These are phyloP conservation scores for Chaenocephalus aceratus DNA, from an alignment of 2,113 vertebrate genomes.

Conservation along the genomic window DNA sequence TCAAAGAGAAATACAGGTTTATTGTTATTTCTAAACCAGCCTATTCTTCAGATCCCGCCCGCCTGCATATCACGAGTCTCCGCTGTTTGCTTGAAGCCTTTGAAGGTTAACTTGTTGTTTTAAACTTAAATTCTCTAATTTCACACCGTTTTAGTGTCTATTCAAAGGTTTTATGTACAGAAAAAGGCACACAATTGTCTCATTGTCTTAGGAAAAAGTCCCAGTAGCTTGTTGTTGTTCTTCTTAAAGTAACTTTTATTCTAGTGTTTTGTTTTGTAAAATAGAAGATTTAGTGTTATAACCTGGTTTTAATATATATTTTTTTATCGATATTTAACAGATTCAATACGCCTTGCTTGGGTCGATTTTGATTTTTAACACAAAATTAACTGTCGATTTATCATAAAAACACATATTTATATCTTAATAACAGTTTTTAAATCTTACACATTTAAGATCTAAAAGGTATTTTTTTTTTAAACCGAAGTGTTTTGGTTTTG, in stretches of 20 bases:
- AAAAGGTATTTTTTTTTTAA: slow-evolving; percentile 1
- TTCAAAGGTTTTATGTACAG: not conserved
- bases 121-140: not conserved
- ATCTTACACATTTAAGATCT: too few relatives aligned
- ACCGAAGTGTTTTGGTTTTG: slow-evolving; percentile 36
- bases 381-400: not conserved
- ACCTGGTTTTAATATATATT: not conserved
- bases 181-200: not conserved
- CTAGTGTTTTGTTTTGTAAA: not conserved
- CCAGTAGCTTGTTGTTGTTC: slow-evolving; percentile 14
- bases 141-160: not conserved
- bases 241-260: slow-evolving; percentile 32
- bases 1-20: slow-evolving; percentile 8
- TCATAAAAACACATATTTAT: not conserved
- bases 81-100: slow-evolving; percentile 42
- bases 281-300: not conserved
- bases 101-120: slow-evolving; percentile 55
- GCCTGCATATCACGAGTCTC: slow-evolving; percentile 72
- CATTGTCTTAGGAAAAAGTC: slow-evolving; percentile 1
- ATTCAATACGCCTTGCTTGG: not conserved
- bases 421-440: not conserved
- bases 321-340: slow-evolving; percentile 5
- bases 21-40: slow-evolving; percentile 46
- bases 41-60: slow-evolving; percentile 60
- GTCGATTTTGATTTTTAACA: not conserved